A percentile compares a stretch with the other conserved stretches of the same genome.
Conservation (phyloP, 2,797 vertebrate species). For the Chelon labrosus region DNA sequence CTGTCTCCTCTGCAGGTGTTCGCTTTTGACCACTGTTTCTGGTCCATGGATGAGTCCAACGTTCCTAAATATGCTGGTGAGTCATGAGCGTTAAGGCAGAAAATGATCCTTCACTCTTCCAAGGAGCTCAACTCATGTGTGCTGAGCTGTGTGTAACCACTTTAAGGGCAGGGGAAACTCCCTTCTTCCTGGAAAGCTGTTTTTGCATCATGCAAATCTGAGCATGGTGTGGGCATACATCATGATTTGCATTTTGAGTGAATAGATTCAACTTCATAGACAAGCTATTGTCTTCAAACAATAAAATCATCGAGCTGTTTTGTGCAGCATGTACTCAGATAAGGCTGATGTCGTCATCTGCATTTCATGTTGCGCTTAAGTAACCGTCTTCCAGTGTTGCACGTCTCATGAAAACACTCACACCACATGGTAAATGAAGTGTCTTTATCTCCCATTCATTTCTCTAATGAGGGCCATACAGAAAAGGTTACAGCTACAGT, state of each 20-base stretch:
- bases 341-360: constrained; percentile 4
- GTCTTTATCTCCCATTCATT: constrained; percentile 27
- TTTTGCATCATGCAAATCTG: constrained; percentile 61
- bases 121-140: constrained; percentile 1
- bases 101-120: constrained; percentile 27
- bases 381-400: constrained; percentile 2
- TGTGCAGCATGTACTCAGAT: background rate
- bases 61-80: constrained; percentile 97
- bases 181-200: constrained; percentile 12
- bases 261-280: constrained; percentile 16
- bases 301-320: background rate
- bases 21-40: constrained; percentile 99
- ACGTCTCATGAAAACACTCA: background rate
- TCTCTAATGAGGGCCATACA: constrained; percentile 19
- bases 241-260: constrained; percentile 48
- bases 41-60: constrained; percentile 99
- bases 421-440: constrained; percentile 1
- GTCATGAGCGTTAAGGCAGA: constrained; percentile 49
- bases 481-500: constrained; percentile 21
- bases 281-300: background rate
- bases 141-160: constrained; percentile 32
- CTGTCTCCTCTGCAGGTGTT: constrained; percentile 89
- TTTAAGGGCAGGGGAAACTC: constrained; percentile 30
- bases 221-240: background rate
- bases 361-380: constrained; percentile 23